Conservation (phyloP, 2,113 vertebrate genomes). For the Sula dactylatra region DNA sequence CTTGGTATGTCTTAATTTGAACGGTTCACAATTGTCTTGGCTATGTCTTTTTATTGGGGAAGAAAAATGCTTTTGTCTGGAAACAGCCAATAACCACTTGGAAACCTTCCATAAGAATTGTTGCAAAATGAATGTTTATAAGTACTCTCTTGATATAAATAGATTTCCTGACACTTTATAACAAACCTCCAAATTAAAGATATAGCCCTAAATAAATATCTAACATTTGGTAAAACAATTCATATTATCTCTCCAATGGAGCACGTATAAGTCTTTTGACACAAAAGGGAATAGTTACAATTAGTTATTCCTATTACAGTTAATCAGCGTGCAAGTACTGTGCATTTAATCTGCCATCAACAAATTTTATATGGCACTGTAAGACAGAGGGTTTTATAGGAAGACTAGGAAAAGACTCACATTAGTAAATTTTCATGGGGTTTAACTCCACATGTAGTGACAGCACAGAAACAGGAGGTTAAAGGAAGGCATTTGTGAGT, state of each 20-base stretch:
- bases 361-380: background rate
- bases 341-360: background rate
- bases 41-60: background rate
- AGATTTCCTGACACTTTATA: background rate
- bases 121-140: background rate
- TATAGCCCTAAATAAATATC: background rate
- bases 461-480: background rate
- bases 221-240: background rate
- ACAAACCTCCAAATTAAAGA: background rate
- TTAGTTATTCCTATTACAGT: background rate
- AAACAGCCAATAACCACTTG: background rate
- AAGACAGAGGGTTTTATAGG: background rate
- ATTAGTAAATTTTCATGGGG: background rate
- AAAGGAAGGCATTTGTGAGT: background rate
- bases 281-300: background rate
- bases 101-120: background rate
- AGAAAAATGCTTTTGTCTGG: background rate
- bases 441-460: background rate
- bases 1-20: background rate
- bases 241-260: background rate
- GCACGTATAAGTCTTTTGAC: background rate
- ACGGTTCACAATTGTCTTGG: background rate
- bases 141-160: background rate
- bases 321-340: background rate
- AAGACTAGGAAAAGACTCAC: background rate